Conservation (phyloP, 2,797 vertebrate species). For the Aratinga solstitialis region DNA sequence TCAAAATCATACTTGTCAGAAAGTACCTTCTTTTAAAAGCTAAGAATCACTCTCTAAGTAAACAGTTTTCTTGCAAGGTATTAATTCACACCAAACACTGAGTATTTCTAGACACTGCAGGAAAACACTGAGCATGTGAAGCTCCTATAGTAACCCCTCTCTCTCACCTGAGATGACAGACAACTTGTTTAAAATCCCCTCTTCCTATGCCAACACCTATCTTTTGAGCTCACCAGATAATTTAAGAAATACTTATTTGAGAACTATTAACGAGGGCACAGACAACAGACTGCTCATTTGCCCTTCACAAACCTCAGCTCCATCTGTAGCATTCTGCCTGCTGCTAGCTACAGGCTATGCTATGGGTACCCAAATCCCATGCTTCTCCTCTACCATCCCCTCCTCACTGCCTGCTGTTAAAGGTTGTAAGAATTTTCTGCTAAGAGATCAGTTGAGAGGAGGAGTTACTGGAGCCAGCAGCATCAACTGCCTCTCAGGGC, state of each 20-base stretch:
- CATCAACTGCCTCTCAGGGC: neutral
- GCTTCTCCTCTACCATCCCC: neutral
- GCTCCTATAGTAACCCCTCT: neutral
- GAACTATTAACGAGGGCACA: neutral
- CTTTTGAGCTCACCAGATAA: neutral
- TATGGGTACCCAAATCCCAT: too few species aligned
- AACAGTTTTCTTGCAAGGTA: neutral
- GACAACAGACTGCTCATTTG: neutral
- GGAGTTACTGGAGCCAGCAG: neutral
- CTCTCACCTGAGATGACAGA: neutral
- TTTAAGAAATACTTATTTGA: accelerated
- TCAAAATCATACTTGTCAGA: neutral
- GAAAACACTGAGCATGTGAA: neutral
- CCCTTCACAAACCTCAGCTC: neutral
- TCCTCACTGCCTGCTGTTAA: neutral
- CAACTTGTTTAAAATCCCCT: neutral
- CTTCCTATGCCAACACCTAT: neutral
- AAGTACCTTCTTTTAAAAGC: neutral
- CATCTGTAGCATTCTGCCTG: neutral
- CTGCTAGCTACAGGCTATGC: neutral
- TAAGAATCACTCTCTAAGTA: neutral
- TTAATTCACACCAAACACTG: neutral
- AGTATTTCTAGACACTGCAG: neutral
- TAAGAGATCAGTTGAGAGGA: neutral
- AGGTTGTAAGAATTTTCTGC: neutral